A percentile compares a stretch with the other conserved stretches of the same genome.
phyloP scores from a whole-genome alignment of 2,797 vertebrate species.

The Octomys mimax region DNA sequence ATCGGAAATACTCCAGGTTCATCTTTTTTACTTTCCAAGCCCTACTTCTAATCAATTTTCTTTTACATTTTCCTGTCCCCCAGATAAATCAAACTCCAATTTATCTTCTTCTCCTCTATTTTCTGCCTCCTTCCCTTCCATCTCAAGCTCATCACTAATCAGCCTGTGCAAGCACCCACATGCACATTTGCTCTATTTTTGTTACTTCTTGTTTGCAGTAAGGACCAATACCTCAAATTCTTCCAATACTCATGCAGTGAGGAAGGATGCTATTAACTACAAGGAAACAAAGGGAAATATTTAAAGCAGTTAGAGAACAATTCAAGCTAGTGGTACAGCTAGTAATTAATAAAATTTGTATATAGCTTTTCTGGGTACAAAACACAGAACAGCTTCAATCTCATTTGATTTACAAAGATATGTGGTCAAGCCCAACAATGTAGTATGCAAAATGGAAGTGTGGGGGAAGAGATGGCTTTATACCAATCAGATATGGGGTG shows the following conservation, averaged over 20 bases:
- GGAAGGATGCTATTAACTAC: not conserved
- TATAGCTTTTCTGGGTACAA: slow-evolving; percentile 10
- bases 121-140: slow-evolving; percentile 70
- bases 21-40: slow-evolving; percentile 57
- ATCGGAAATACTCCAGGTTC: slow-evolving; percentile 49
- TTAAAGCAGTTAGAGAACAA: slow-evolving; percentile 63
- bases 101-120: slow-evolving; percentile 66
- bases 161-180: slow-evolving; percentile 73
- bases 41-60: slow-evolving; percentile 79
- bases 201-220: slow-evolving; percentile 63
- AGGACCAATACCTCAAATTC: slow-evolving; percentile 35
- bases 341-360: slow-evolving; percentile 13
- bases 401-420: not conserved
- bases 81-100: slow-evolving; percentile 75
- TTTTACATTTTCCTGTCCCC: slow-evolving; percentile 63
- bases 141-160: slow-evolving; percentile 72
- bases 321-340: not conserved
- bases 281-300: slow-evolving; percentile 60
- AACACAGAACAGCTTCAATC: not conserved
- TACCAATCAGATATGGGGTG: not conserved
- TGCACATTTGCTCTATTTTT: slow-evolving; percentile 47
- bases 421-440: not conserved
- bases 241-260: slow-evolving; percentile 6
- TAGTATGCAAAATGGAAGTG: not conserved
- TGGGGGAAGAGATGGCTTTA: not conserved